Evolutionary conservation across 2,113 vertebrate genomes (phyloP), one percentile per base, ranked within the genome.

Genomic region (Myotis davidii): DNA sequence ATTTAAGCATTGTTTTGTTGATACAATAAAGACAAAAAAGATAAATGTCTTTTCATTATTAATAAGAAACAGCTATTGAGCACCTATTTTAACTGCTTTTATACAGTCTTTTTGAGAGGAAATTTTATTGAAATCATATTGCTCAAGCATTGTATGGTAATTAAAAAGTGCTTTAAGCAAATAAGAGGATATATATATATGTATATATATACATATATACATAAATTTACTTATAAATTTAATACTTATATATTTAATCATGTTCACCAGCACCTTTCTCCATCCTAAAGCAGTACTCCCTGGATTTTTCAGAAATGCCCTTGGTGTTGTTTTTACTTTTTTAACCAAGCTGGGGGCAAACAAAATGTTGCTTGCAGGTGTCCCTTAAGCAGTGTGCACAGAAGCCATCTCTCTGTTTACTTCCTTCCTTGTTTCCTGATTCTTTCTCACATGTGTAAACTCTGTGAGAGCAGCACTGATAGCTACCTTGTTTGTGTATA

Each of bases 1-100:
- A 93, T 64, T 34, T 69, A 81, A 54, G 1, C 45, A 65, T 8
- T 76, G 3, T 59, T 81, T 76, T 59, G 6, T 27, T 4, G 81
- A 48, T 23, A 92, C 87, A 93, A 17, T 89, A 32, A 92, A 67
- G 29, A 29, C 23, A 67, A 85, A 92, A 79, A 79, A 73, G 72
- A 69, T 6, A 78, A 64, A 29, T 54, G 0, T 0, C 17, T 69
- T 3, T 88, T 56, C 21, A 70, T 70, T 29, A n/a, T 70, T 56
- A 48, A 48, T 69, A 42, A 70, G 61, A 90, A 92, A 69, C 12
- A 56, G 14, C 1, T 42, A 29, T 3, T 76, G 25, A 61, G 10
- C 34, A 69, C 16, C 25, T 70, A 52, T 12, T 37, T 52, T 88
- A 81, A 52, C n/a, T 13, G 0, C 39, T 72, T 85, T 92, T 27